Percentiles rank a stretch among this genome's conserved stretches.
phyloP scores from a whole-genome alignment of 2,113 vertebrate species.

The Bos javanicus region DNA sequence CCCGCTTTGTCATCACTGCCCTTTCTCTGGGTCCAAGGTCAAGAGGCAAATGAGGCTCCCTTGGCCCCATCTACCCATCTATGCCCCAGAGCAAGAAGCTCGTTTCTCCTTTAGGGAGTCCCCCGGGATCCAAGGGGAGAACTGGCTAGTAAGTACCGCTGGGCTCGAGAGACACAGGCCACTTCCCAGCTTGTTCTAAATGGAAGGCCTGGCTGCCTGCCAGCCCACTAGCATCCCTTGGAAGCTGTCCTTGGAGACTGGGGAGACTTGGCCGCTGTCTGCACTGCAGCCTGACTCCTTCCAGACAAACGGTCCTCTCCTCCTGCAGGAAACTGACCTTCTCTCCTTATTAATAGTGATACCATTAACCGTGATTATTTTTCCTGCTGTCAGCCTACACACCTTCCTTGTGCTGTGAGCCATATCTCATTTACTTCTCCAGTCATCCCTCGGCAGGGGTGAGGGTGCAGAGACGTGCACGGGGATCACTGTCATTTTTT shows the following conservation, averaged over 20 bases:
- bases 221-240: fast-evolving
- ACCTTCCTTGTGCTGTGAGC: neutral
- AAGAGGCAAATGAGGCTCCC: neutral
- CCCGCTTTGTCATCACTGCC: neutral
- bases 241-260: neutral
- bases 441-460: fast-evolving
- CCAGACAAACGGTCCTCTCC: fast-evolving
- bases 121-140: neutral
- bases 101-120: neutral
- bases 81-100: neutral
- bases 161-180: neutral
- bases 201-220: neutral
- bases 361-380: fast-evolving
- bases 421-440: neutral
- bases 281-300: fast-evolving
- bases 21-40: neutral
- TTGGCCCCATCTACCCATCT: neutral
- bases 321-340: neutral
- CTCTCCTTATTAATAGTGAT: fast-evolving
- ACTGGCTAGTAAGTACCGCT: no score
- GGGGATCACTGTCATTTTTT: neutral
- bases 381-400: fast-evolving
- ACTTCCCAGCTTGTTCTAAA: neutral
- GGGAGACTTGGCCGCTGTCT: fast-evolving
- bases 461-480: neutral